Percentiles rank a stretch among this genome's conserved stretches.
Evolutionary conservation across 2,113 vertebrate genomes (phyloP).

Genomic region (Cairina moschata): DNA sequence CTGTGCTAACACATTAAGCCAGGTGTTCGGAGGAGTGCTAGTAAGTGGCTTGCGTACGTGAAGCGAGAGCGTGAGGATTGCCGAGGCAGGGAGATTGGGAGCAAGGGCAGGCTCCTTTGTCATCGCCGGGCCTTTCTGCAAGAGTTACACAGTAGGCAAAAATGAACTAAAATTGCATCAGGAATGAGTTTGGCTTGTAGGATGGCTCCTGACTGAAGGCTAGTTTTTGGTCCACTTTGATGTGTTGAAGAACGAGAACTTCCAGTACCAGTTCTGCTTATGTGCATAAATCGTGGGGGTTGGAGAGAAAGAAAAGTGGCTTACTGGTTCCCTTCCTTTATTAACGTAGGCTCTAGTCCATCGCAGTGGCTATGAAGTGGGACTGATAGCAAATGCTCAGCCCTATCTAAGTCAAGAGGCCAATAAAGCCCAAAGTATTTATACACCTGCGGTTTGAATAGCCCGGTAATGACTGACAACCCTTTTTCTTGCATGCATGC

Average conservation of each 20-base stretch:
- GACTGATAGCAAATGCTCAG: conserved; percentile 25
- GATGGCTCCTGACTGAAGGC: conserved; percentile 54
- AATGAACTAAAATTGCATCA: conserved; percentile 51
- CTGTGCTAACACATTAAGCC: neutral
- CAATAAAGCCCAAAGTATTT: conserved; percentile 25
- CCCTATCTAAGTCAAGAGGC: neutral
- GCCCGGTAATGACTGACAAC: conserved; percentile 47
- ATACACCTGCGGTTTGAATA: conserved; percentile 58
- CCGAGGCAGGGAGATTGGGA: neutral
- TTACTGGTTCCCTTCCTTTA: neutral
- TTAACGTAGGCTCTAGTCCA: neutral
- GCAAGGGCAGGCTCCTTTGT: neutral
- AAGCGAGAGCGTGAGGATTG: neutral
- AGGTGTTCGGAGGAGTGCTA: neutral
- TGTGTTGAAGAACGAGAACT: conserved; percentile 67
- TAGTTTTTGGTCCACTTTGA: conserved; percentile 67
- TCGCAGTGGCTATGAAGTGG: neutral
- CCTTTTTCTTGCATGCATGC: neutral
- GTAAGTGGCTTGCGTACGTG: accelerated
- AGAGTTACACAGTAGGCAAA: conserved; percentile 31
- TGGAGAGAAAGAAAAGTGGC: conserved; percentile 2
- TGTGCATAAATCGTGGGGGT: neutral
- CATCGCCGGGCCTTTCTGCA: neutral
- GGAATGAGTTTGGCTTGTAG: conserved; percentile 20
- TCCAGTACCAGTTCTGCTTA: conserved; percentile 55